Conservation (phyloP, 1,140 invertebrate genomes). For the Aphelenchoides besseyi region DNA sequence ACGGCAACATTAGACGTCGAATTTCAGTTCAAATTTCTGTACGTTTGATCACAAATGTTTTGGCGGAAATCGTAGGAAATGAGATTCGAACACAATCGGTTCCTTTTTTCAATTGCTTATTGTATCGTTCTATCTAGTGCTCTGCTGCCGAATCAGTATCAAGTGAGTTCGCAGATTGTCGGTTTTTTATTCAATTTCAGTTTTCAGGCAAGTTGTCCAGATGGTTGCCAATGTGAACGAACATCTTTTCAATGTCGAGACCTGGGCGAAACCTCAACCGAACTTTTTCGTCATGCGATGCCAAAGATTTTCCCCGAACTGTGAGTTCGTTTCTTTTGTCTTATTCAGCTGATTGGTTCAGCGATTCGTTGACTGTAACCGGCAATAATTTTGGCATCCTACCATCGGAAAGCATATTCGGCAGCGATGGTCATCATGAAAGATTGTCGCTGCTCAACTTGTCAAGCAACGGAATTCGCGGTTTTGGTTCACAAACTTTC, state of each 20-base stretch:
- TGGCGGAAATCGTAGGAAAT: neutral
- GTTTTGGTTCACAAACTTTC: constrained; percentile 29
- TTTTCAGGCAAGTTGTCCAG: constrained; percentile 1
- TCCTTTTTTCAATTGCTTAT: too few species aligned
- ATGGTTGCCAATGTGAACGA: neutral
- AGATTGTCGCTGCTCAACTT: constrained; percentile 34
- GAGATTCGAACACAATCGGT: neutral
- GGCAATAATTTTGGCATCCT: constrained; percentile 36
- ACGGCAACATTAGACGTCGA: too few species aligned
- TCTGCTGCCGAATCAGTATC: constrained; percentile 5
- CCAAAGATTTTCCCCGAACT: constrained; percentile 31
- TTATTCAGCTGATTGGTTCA: neutral
- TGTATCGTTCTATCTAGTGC: too few species aligned
- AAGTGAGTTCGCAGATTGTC: constrained; percentile 15
- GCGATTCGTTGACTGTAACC: constrained; percentile 33
- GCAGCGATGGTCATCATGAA: constrained; percentile 12
- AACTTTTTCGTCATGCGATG: constrained; percentile 22
- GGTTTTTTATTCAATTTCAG: neutral
- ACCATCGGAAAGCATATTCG: constrained; percentile 22
- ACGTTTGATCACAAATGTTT: too few species aligned
- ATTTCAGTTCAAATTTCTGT: too few species aligned
- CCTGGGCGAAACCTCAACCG: constrained; percentile 17
- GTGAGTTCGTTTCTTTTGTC: neutral
- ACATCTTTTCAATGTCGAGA: constrained; percentile 21
- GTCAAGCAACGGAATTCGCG: constrained; percentile 30